Evolutionary conservation across 2,797 vertebrate genomes (phyloP), one percentile per base, ranked within the genome.

Genomic region (Pelochelys cantorii): DNA sequence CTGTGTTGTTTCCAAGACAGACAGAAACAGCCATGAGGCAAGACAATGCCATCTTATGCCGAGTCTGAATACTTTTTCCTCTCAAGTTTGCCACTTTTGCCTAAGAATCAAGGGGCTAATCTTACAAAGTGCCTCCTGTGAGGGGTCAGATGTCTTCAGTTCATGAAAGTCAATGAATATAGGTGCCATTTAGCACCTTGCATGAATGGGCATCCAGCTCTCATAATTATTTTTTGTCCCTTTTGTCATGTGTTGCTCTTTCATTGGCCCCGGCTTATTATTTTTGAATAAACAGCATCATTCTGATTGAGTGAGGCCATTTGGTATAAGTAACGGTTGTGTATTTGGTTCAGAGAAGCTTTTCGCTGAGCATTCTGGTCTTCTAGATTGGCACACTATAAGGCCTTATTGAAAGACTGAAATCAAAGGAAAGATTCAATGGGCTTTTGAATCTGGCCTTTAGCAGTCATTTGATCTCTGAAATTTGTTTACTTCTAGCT

Each of bases 371-470:
- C 23, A 48, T 25, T 75, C 23, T 42, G 71, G 3, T 75, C 22
- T 17, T 31, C 9, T 60, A 17, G 29, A 27, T 11, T 12, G 4
- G 52, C 15, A 4, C 5, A 31, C 52, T 23, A 23, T 79, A 85
- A 23, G 31, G 8, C 56, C 77, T 60, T 7, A 23, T 79, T 60
- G 57, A 78, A 85, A 85, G 48, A 3, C 17, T 60, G n/a, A 48
- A 85, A 23, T 34, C 20, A 37, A 20, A 22, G 68, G 68, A 31
- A 79, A 60, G 59, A 87, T 56, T 48, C 48, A 10, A 22, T 22
- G 85, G 13, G 7, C 83, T 91, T 89, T 91, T 71, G 80, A n/a
- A 80, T 89, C 59, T 91, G 17, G 71, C 34, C 11, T 84, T 93
- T 86, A 37, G 29, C 22, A 68, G 59, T 81, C 14, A 18, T 9